Conservation (phyloP, 2,113 vertebrate genomes). For the Eurystomus gularis region DNA sequence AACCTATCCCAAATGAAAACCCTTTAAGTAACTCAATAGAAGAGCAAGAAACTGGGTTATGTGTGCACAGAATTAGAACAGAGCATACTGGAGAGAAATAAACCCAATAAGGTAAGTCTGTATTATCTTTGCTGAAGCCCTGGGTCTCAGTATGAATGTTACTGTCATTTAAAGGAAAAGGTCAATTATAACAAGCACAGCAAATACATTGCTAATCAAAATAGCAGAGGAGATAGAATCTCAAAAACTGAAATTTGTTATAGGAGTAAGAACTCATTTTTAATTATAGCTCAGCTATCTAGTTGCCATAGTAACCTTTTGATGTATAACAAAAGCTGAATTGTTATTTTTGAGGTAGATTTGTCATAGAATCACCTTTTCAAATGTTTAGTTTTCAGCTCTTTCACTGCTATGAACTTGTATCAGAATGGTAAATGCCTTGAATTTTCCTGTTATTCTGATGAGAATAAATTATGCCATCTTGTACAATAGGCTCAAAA, state of each 20-base stretch:
- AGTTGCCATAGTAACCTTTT: not conserved
- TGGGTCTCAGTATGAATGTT: not conserved
- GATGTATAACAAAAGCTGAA: not conserved
- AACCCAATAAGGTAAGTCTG: not conserved
- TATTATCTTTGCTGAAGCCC: not conserved
- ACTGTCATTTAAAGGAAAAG: not conserved
- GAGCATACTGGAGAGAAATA: not conserved
- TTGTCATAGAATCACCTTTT: not conserved
- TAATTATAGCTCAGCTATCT: not conserved
- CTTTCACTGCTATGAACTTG: not conserved
- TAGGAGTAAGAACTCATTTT: not conserved
- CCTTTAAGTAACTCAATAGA: not conserved
- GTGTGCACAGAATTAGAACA: not conserved
- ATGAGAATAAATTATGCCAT: not conserved
- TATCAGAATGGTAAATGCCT: not conserved
- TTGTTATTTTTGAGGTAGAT: not conserved
- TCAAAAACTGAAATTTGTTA: not conserved
- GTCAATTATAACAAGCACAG: not conserved
- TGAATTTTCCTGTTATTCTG: not conserved
- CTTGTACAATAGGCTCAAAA: not conserved
- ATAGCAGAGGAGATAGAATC: not conserved
- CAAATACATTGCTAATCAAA: not conserved
- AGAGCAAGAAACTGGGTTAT: not conserved
- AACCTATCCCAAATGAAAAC: not conserved
- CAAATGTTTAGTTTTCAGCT: not conserved